Base-by-base conservation (phyloP, 2,113 vertebrate species). In the Tylochromis polylepis region DNA sequence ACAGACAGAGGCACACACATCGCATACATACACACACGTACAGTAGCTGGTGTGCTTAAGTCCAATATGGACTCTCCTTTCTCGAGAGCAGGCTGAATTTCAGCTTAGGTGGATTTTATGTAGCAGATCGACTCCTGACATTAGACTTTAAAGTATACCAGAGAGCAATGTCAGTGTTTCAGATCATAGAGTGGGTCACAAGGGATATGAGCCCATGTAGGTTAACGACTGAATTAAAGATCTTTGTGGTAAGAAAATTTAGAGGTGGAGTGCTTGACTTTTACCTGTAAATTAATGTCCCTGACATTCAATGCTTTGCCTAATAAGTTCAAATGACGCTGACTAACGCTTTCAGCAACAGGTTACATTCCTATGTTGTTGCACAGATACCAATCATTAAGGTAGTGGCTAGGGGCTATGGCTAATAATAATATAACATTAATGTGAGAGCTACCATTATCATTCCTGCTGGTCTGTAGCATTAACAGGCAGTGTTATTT, bases 31-130 rank as follows among this genome's bases (percentile, higher is more conserved):
- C 14, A 77, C 16, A 70, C 22, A 16, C n/a, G 83, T 11, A 83
- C 72, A 82, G 96, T 96, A 96, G 93, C 96, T 94, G 79, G 70
- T 46, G 84, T 88, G 94, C 95, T 29, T 77, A 77, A 77, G 27
- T 53, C 46, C 93, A 88, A 91, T 65, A 72, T 59, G 56, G 82
- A 79, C 41, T 20, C 14, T 53, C 67, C 22, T 86, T 72, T 75
- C 31, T 80, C 51, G 72, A 82, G 83, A 20, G 16, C 18, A 27
- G 62, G 31, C 29, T 79, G n/a, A 62, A 91, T 87, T 89, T 89
- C 15, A 75, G 27, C 41, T 83, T 83, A 20, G 84, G 82, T 36
- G 51, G 18, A 53, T 77, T 77, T 87, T 27, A 56, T 41, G 85
- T 34, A 31, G 79, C 51, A 53, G 16, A 60, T 81, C 55, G 41